phyloP scores from a whole-genome alignment of 53 echinoderm and acorn worm genomes.

The Holothuria scabra region DNA sequence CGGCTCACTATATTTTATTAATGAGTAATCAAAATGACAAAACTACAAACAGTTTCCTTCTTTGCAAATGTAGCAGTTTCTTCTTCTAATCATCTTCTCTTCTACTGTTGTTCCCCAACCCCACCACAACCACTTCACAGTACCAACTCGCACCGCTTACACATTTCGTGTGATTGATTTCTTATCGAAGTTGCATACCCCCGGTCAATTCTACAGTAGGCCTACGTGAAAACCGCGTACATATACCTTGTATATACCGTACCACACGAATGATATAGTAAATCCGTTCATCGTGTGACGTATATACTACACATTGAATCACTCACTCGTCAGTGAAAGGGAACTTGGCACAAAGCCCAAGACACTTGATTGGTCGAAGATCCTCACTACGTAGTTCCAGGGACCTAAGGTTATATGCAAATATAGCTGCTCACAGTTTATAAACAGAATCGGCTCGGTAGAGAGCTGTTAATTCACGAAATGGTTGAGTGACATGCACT shows the following conservation, averaged over 20 bases:
- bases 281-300: too few relatives aligned
- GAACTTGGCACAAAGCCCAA: conserved; percentile 42
- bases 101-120: conserved; percentile 20
- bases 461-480: too few relatives aligned
- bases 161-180: conserved; percentile 25
- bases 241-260: too few relatives aligned
- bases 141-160: conserved; percentile 19
- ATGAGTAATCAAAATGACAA: background rate
- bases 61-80: too few relatives aligned
- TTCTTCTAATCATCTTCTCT: too few relatives aligned
- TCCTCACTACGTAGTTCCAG: conserved; percentile 41
- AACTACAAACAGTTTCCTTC: too few relatives aligned
- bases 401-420: conserved; percentile 52
- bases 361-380: conserved; percentile 24
- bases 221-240: too few relatives aligned
- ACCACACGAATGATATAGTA: too few relatives aligned
- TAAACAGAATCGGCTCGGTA: background rate
- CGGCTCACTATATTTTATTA: background rate
- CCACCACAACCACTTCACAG: conserved; percentile 5
- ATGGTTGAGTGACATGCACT: too few relatives aligned
- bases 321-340: conserved; percentile 23
- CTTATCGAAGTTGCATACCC: too few relatives aligned
- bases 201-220: too few relatives aligned
- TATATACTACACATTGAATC: conserved; percentile 20
- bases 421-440: conserved; percentile 37